Percentiles rank a stretch among this genome's conserved stretches.
Conservation (phyloP, 1,140 invertebrate genomes). For the Halesus radiatus region DNA sequence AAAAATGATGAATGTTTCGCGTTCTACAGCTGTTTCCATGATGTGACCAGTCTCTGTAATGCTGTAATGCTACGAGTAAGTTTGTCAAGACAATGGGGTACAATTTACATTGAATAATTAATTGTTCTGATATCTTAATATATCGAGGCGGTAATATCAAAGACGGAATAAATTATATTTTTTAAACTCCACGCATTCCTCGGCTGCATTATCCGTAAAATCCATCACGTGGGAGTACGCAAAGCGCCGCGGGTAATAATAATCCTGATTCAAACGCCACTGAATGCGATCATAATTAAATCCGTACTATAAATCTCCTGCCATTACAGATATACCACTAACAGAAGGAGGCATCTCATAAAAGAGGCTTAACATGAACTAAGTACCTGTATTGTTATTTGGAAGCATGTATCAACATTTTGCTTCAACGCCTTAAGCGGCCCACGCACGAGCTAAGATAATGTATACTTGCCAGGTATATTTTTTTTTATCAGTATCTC, state of each 20-base stretch:
- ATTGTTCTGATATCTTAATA: no score
- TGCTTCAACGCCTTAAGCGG: neutral
- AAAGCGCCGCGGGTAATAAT: slow-evolving; percentile 21
- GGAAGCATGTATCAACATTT: neutral
- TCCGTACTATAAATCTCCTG: neutral
- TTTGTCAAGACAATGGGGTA: no score
- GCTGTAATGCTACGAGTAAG: no score
- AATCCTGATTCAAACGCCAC: neutral
- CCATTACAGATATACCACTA: neutral
- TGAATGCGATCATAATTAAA: neutral
- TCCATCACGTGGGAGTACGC: neutral
- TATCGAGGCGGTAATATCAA: neutral
- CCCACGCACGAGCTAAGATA: slow-evolving; percentile 6
- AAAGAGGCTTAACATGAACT: neutral
- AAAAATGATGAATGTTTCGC: no score
- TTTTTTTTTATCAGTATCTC: neutral
- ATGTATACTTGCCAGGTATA: neutral
- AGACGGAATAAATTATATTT: neutral
- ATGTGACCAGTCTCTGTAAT: no score
- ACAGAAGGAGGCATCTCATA: neutral
- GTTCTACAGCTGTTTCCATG: no score
- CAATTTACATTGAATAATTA: no score
- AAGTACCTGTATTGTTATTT: neutral
- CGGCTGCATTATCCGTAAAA: neutral
- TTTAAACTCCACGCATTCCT: slow-evolving; percentile 20